Conservation (phyloP, 2,888 invertebrate genomes). For the Erannis defoliaria region DNA sequence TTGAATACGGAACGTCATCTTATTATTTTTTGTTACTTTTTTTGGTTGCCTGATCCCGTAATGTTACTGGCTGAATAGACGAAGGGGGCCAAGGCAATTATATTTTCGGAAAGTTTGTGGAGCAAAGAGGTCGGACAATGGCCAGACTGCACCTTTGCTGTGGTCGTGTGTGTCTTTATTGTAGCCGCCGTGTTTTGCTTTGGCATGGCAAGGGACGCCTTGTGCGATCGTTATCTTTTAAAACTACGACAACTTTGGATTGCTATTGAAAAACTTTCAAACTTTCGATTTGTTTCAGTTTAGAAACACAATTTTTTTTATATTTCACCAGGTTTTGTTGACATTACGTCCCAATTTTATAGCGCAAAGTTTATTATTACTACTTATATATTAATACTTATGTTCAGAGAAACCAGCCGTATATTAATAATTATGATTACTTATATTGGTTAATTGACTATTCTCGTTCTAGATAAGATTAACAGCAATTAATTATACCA, state of each 20-base stretch:
- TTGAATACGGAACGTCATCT: conserved; percentile 81
- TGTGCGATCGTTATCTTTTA: conserved; percentile 60
- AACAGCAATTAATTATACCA: too few relatives aligned
- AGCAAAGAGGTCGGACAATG: conserved; percentile 71
- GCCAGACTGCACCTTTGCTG: conserved; percentile 68
- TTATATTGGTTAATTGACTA: too few relatives aligned
- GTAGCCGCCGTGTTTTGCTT: conserved; percentile 69
- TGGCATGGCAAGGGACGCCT: conserved; percentile 61
- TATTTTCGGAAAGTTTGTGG: conserved; percentile 72
- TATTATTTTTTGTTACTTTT: conserved; percentile 63
- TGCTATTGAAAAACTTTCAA: too few relatives aligned
- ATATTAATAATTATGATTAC: too few relatives aligned
- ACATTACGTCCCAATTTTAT: too few relatives aligned
- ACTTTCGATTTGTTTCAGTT: conserved; percentile 11
- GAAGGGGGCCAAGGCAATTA: conserved; percentile 82
- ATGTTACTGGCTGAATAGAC: conserved; percentile 53
- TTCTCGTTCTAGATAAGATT: too few relatives aligned
- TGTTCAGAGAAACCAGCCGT: too few relatives aligned
- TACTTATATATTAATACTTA: too few relatives aligned
- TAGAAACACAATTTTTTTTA: background rate
- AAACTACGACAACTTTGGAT: conserved; percentile 48
- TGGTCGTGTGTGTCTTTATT: conserved; percentile 74
- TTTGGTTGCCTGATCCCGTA: conserved; percentile 52
- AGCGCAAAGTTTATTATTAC: too few relatives aligned
- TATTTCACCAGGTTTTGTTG: background rate